These are phyloP conservation scores for Corvus moneduloides DNA, from an alignment of 2,113 vertebrate genomes.

Conservation along the genomic window DNA sequence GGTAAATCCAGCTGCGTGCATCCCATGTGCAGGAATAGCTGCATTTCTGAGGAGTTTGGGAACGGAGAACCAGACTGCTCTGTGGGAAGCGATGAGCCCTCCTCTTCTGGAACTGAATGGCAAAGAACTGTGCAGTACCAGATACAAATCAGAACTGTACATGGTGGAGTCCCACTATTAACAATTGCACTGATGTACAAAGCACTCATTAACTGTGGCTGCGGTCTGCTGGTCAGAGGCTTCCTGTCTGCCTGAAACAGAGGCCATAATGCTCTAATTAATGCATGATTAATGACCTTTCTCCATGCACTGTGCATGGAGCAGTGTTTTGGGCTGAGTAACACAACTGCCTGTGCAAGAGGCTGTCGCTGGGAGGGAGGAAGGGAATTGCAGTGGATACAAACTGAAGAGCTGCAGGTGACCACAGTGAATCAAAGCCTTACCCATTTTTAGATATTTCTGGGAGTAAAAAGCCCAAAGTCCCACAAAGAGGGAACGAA, in stretches of 20 bases:
- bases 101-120: neutral
- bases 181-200: neutral
- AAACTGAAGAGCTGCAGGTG: neutral
- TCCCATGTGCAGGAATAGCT: neutral
- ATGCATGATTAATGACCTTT: neutral
- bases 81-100: neutral
- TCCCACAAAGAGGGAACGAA: neutral
- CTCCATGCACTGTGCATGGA: neutral
- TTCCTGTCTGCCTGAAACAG: neutral
- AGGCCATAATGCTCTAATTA: neutral
- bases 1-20: too few relatives aligned
- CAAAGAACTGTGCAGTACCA: neutral
- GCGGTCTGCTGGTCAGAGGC: neutral
- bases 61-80: neutral
- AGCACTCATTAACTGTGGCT: neutral
- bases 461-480: neutral
- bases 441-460: too few relatives aligned
- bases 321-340: neutral
- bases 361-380: neutral
- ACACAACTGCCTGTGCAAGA: neutral
- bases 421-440: neutral
- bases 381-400: neutral
- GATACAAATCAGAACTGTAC: neutral
- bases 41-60: neutral
- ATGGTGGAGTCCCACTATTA: neutral